Evolutionary conservation across 2,888 invertebrate species (phyloP), one percentile per base, ranked within the genome.

Genomic region (Caenorhabditis japonica): DNA sequence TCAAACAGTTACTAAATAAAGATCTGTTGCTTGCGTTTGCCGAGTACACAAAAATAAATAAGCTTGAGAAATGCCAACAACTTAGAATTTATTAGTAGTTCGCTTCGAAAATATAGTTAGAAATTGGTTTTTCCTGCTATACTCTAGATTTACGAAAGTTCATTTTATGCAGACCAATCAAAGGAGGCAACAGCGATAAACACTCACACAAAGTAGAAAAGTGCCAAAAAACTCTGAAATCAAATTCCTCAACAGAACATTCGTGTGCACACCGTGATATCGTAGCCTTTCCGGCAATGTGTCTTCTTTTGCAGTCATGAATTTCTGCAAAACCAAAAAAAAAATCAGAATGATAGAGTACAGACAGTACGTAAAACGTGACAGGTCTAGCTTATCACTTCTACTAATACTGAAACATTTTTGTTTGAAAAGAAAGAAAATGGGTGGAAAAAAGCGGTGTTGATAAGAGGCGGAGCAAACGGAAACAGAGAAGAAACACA

Each of bases 141-240:
- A n/a, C n/a, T n/a, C n/a, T n/a, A n/a, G n/a, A n/a, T n/a, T n/a
- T n/a, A n/a, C n/a, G n/a, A n/a, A n/a, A n/a, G n/a, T n/a, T n/a
- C n/a, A n/a, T n/a, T n/a, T n/a, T n/a, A n/a, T n/a, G n/a, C n/a
- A n/a, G n/a, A n/a, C n/a, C n/a, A n/a, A n/a, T n/a, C n/a, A n/a
- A n/a, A n/a, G n/a, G n/a, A n/a, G n/a, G n/a, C n/a, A n/a, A n/a
- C n/a, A n/a, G n/a, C n/a, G n/a, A n/a, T n/a, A 3, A 19, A 5
- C 17, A 75, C 76, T 72, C 30, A 82, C 81, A 41, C 75, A 69
- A n/a, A 82, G 62, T 15, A 79, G 61, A 46, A 82, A 82, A 12
- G 80, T 83, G 27, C 75, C 79, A 44, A 77, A 71, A 12, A 83
- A 76, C 44, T 83, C 82, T 10, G 81, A 61, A 7, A 81, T 59